These are phyloP conservation scores for Whitmania pigra DNA, from an alignment of 1,140 invertebrate species.

Conservation along the genomic window DNA sequence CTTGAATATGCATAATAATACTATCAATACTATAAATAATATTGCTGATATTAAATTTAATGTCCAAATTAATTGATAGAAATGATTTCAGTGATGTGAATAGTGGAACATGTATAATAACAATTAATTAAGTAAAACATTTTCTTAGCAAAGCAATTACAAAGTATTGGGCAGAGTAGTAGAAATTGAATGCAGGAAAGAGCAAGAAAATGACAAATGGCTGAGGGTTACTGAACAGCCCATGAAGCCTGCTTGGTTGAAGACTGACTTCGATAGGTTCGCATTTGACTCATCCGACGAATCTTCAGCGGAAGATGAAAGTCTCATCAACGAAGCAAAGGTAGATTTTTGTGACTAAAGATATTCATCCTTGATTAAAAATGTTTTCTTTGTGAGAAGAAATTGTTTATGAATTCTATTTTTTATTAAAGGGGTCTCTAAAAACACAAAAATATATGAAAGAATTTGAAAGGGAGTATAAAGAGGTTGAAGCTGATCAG, in stretches of 20 bases:
- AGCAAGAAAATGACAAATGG: constrained; percentile 53
- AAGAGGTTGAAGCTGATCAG: background rate
- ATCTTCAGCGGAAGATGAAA: constrained; percentile 44
- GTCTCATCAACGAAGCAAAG: background rate
- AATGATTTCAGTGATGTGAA: too few relatives aligned
- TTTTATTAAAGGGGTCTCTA: background rate
- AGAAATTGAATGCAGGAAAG: constrained; percentile 61
- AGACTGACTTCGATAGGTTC: constrained; percentile 78
- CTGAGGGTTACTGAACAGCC: constrained; percentile 60
- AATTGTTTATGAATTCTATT: background rate
- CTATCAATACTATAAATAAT: too few relatives aligned
- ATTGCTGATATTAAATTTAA: too few relatives aligned
- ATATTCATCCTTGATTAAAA: background rate
- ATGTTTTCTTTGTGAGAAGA: too few relatives aligned
- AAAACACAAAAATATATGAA: constrained; percentile 1
- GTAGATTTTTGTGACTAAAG: background rate
- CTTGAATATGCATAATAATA: too few relatives aligned
- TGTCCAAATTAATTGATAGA: background rate
- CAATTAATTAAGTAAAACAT: background rate
- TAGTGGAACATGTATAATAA: too few relatives aligned
- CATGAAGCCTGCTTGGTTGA: constrained; percentile 75
- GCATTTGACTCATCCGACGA: constrained; percentile 47
- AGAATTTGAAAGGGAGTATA: background rate
- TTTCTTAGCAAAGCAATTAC: constrained; percentile 41
- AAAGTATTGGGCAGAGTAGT: constrained; percentile 62